Evolutionary conservation across 2,888 invertebrate genomes (phyloP).

Genomic region (Chrysomela aeneicollis): DNA sequence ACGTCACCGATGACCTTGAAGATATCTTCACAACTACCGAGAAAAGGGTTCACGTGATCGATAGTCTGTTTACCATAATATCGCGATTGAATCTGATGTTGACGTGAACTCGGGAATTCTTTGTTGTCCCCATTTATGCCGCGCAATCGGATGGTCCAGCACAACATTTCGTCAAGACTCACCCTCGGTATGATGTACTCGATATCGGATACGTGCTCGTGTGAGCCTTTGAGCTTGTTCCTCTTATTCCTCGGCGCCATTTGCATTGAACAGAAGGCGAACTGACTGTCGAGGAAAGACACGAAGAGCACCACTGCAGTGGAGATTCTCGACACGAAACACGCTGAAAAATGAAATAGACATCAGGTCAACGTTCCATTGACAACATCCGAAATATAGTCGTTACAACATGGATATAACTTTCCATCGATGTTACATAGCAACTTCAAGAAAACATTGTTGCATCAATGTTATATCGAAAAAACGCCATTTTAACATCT

Average conservation of each 20-base stretch:
- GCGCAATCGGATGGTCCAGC: too few relatives aligned
- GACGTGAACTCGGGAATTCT: too few relatives aligned
- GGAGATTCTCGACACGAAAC: conserved; percentile 62
- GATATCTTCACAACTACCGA: neutral
- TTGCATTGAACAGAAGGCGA: conserved; percentile 64
- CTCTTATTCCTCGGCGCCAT: conserved; percentile 49
- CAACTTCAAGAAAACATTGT: too few relatives aligned
- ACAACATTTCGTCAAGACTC: conserved; percentile 45
- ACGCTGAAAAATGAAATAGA: conserved; percentile 57
- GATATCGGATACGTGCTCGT: conserved; percentile 63
- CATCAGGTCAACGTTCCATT: too few relatives aligned
- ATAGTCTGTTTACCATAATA: neutral
- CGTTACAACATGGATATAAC: conserved; percentile 23
- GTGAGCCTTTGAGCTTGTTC: conserved; percentile 53
- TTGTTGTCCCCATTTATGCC: too few relatives aligned
- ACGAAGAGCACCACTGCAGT: conserved; percentile 60
- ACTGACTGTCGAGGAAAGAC: conserved; percentile 63
- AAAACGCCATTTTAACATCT: neutral
- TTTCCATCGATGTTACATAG: too few relatives aligned
- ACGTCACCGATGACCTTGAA: neutral
- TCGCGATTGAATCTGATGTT: too few relatives aligned
- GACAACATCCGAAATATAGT: too few relatives aligned
- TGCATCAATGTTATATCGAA: conserved; percentile 11
- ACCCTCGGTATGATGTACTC: conserved; percentile 66
- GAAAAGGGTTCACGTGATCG: neutral